phyloP scores from a whole-genome alignment of 2,113 vertebrate genomes.

The Anguilla rostrata region DNA sequence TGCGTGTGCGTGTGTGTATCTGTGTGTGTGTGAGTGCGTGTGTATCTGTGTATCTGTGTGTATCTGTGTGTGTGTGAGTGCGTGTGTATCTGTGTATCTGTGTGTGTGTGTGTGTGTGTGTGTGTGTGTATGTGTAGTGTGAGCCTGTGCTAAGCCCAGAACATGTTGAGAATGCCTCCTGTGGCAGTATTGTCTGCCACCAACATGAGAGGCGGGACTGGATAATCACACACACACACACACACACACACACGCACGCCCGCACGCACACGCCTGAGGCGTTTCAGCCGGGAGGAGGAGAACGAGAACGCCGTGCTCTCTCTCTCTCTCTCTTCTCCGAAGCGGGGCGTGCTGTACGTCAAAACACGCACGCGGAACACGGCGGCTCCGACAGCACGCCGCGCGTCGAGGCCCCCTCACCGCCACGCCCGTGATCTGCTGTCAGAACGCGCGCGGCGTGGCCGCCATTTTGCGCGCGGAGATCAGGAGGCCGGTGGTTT shows the following conservation, averaged over 20 bases:
- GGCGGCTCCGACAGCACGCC: not conserved
- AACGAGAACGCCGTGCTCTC: no score
- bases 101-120: not conserved
- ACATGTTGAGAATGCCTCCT: no score
- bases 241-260: no score
- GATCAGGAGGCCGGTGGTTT: not conserved
- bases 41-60: not conserved
- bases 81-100: not conserved
- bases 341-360: not conserved
- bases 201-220: conserved; percentile 8
- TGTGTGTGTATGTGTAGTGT: no score
- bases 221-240: not conserved
- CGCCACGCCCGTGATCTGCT: not conserved
- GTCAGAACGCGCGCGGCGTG: not conserved
- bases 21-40: conserved; percentile 6
- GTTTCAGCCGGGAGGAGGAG: not conserved
- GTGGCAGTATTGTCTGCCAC: not conserved
- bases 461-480: not conserved
- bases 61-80: not conserved
- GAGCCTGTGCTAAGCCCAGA: not conserved
- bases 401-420: not conserved
- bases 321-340: no score
- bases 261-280: conserved; percentile 11
- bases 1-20: not conserved
- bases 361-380: not conserved